Base-by-base conservation (phyloP, 92 coral and sea anemone genomes). In the Siderastrea radians region DNA sequence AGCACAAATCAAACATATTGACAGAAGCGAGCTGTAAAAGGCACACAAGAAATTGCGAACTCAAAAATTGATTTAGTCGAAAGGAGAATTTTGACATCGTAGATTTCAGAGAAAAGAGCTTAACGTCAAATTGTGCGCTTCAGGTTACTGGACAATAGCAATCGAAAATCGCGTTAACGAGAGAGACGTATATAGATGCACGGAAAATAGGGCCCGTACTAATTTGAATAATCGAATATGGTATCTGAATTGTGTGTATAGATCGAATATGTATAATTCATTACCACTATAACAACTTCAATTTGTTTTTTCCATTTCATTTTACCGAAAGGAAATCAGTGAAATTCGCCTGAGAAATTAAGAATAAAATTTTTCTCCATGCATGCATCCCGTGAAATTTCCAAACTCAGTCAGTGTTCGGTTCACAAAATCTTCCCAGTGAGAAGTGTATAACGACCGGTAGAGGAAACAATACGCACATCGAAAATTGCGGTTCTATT, bases 151-250 rank as follows among this genome's bases (percentile, higher is more conserved):
- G 47, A 84, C 73, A 74, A 73, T 50, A 44, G 62, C 51, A 50
- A 19, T 53, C 62, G 5, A 38, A 67, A 69, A 74, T 64, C 63
- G 11, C 72, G 65, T 73, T 73, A 72, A 60, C 87, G 78, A 57
- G 79, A 84, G 54, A 74, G 74, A 65, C 80, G 61, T 43, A 60
- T 48, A 58, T 17, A 62, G 55, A 62, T 50, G 80, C 80, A 54
- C 14, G 50, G 54, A 81, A 83, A 84, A 73, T 73, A 60, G 62
- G 52, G 50, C 9, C 80, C 62, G 43, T 16, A 62, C 87, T 84
- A 51, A 84, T 84, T 84, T 84, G 81, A 84, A 84, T 84, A 84
- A 84, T 84, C 80, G 87, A 84, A 84, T 84, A 73, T 84, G 62
- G 83, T 62, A 74, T 64, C 82, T 80, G 91, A 64, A 84, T 84